A percentile compares a stretch with the other conserved stretches of the same genome.
Conservation (phyloP, 1,140 invertebrate species). For the Ganaspis sp. region DNA sequence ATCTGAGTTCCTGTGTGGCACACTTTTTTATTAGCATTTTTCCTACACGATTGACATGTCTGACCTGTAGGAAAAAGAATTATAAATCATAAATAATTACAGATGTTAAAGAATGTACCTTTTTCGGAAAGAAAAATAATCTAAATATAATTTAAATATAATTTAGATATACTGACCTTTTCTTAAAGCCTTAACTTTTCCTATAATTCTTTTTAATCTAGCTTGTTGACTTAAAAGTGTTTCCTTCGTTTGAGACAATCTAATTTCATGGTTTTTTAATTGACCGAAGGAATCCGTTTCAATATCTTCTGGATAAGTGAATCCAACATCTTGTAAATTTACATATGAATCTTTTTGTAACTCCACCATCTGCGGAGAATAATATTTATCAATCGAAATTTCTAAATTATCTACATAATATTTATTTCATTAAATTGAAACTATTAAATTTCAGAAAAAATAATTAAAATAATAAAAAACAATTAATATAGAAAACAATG, state of each 20-base stretch:
- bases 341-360: constrained; percentile 77
- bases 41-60: constrained; percentile 62
- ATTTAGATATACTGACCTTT: constrained; percentile 62
- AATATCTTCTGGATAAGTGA: constrained; percentile 81
- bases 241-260: constrained; percentile 80
- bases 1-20: constrained; percentile 69
- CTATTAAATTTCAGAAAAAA: too few species aligned
- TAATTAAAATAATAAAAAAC: too few species aligned
- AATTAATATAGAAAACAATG: too few species aligned
- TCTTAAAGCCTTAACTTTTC: constrained; percentile 66
- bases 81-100: constrained; percentile 36
- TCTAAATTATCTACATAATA: constrained; percentile 32
- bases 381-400: too few species aligned
- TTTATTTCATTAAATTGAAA: constrained; percentile 32
- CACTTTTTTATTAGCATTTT: constrained; percentile 63
- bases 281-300: constrained; percentile 80
- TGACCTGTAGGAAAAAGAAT: constrained; percentile 53
- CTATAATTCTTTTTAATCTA: constrained; percentile 77
- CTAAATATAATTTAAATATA: too few species aligned
- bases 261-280: constrained; percentile 81
- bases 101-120: too few species aligned
- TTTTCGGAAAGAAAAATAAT: too few species aligned
- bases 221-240: constrained; percentile 80
- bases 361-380: constrained; percentile 76
- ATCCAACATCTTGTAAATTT: constrained; percentile 81